Evolutionary conservation across 2,797 vertebrate genomes (phyloP), one percentile per base, ranked within the genome.

Genomic region (Urosaurus nigricauda): DNA sequence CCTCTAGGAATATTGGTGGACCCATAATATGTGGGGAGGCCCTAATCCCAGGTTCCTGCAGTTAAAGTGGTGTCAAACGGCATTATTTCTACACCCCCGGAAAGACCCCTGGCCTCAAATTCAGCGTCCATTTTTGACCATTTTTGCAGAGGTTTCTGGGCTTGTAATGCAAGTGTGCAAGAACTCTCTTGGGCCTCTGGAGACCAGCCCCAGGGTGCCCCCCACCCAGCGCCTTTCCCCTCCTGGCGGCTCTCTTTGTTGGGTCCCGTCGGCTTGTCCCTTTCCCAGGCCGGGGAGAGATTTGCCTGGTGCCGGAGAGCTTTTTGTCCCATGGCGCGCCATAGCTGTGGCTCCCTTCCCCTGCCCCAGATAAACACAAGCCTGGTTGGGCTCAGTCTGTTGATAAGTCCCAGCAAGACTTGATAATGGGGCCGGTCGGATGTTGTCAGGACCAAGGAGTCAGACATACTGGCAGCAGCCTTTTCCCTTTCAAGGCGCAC

Each of bases 391-490:
- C 97, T 93, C 79, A 94, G 97, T 97, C 97, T 97, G 97, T 96
- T 96, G 96, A 94, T 95, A 95, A 97, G 97, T 96, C 98, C 97
- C 97, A 97, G 97, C 90, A 96, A 97, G 93, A 97, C 97, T 88
- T 97, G 98, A 98, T 98, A 98, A 98, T 97, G 96, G 78, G 92
- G 95, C 96, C 92, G 96, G 96, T 97, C 96, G 97, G 97, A 97
- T 97, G 95, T 95, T 96, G 97, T 97, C 97, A 95, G 97, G 97
- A 97, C 96, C 91, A 95, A 94, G 97, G 98, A 98, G 97, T 97
- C 97, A 98, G 98, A 98, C 98, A 97, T 96, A 94, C 97, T 97
- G 98, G 97, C 98, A 98, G 94, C 96, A 93, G 96, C 70, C 95
- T 96, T 96, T 97, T 96, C 96, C 96, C 97, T 98, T 98, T 97